Evolutionary conservation across 2,888 invertebrate species (phyloP).

Genomic region (Dryadula phaetusa): DNA sequence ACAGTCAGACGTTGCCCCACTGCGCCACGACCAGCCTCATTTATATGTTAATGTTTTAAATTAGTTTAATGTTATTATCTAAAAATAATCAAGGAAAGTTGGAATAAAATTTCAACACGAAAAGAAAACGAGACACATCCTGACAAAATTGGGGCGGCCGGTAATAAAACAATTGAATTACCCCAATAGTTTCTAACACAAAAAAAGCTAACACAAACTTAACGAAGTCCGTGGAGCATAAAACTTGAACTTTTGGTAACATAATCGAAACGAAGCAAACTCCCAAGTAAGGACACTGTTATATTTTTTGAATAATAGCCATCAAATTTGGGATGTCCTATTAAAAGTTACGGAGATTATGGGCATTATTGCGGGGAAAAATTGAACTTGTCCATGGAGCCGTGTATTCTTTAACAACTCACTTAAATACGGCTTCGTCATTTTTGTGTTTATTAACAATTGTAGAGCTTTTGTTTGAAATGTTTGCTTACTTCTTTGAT

Average conservation of each 20-base stretch:
- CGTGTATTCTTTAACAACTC: conserved; percentile 53
- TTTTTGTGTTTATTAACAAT: conserved; percentile 24
- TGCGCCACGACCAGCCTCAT: neutral
- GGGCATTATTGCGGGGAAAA: conserved; percentile 75
- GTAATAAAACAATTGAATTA: conserved; percentile 18
- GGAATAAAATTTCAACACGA: neutral
- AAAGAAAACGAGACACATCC: neutral
- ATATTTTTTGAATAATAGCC: conserved; percentile 78
- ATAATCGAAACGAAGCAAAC: conserved; percentile 67
- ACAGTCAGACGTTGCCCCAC: too few relatives aligned
- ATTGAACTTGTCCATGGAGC: conserved; percentile 73
- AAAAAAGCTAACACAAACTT: conserved; percentile 2
- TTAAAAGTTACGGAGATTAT: conserved; percentile 83
- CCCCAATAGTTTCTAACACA: conserved; percentile 1
- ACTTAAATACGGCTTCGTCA: conserved; percentile 39
- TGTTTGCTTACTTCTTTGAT: neutral
- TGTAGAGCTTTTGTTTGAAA: conserved; percentile 15
- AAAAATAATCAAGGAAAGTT: neutral
- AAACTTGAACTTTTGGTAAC: conserved; percentile 54
- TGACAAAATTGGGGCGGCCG: neutral
- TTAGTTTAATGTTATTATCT: neutral
- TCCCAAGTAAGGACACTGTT: conserved; percentile 65
- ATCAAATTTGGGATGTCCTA: conserved; percentile 78
- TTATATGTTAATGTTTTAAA: too few relatives aligned
- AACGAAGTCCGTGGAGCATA: conserved; percentile 26